These are phyloP conservation scores for Entomobrya multifasciata DNA, from an alignment of 2,888 invertebrate species.

Conservation along the genomic window DNA sequence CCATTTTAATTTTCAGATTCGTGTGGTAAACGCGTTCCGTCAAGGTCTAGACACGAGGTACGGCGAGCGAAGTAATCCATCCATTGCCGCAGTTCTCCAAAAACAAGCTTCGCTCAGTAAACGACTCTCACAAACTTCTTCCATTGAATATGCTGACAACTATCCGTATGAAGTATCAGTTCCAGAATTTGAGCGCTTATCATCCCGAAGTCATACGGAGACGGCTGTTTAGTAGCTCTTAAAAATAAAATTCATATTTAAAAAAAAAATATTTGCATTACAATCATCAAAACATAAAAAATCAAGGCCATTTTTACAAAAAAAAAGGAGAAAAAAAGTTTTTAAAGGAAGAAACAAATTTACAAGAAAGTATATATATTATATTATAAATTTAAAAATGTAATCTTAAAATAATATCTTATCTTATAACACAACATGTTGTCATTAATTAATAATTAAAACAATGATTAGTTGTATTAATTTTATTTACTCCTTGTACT, in stretches of 20 bases:
- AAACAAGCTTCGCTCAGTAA: conserved; percentile 96
- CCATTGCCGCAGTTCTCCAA: conserved; percentile 95
- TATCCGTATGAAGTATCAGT: conserved; percentile 93
- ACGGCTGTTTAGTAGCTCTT: conserved; percentile 89
- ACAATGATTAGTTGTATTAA: background rate
- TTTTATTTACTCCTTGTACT: conserved; percentile 31
- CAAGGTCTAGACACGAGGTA: conserved; percentile 98
- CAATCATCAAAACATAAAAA: too few species aligned
- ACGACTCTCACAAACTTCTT: conserved; percentile 94
- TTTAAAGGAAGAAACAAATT: too few species aligned
- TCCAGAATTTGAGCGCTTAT: conserved; percentile 94
- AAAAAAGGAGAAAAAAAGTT: too few species aligned
- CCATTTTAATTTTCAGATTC: conserved; percentile 90
- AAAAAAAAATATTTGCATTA: too few species aligned
- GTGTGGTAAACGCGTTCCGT: conserved; percentile 99
- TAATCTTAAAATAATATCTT: background rate
- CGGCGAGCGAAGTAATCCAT: conserved; percentile 95
- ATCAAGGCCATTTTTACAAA: conserved; percentile 16
- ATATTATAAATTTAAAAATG: background rate
- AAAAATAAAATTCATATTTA: too few species aligned
- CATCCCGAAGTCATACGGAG: conserved; percentile 96
- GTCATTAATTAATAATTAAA: conserved; percentile 28
- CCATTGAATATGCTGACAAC: conserved; percentile 95
- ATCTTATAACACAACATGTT: conserved; percentile 15
- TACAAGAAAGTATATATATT: conserved; percentile 15